These are phyloP conservation scores for Allophyes oxyacanthae DNA, from an alignment of 2,888 invertebrate genomes.

Conservation along the genomic window DNA sequence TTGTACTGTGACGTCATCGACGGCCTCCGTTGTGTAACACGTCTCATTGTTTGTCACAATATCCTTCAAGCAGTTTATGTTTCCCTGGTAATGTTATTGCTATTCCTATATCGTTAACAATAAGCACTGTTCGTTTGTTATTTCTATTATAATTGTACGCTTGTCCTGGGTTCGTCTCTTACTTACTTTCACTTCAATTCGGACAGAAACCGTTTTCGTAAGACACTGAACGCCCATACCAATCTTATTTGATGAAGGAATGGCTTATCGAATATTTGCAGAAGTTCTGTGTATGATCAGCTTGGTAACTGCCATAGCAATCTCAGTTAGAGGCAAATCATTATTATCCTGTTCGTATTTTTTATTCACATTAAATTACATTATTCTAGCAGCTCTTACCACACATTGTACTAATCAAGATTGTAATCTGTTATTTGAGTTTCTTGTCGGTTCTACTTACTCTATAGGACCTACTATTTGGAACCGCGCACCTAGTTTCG, in stretches of 20 bases:
- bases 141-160: conserved; percentile 9
- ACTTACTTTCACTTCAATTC: conserved; percentile 38
- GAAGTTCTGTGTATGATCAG: background rate
- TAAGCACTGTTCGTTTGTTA: conserved; percentile 19
- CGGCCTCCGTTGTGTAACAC: conserved; percentile 62
- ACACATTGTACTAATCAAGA: no score
- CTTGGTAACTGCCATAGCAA: background rate
- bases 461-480: no score
- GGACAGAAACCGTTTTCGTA: conserved; percentile 25
- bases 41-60: conserved; percentile 70
- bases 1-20: conserved; percentile 72
- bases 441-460: no score
- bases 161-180: conserved; percentile 11
- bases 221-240: no score
- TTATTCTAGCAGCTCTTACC: no score
- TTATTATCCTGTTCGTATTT: no score
- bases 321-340: no score
- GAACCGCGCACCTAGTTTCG: no score
- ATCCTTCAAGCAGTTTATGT: conserved; percentile 58
- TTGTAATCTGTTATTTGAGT: no score
- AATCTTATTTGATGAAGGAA: conserved; percentile 9
- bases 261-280: conserved; percentile 5
- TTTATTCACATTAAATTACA: no score
- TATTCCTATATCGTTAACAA: conserved; percentile 20
- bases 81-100: conserved; percentile 48